Evolutionary conservation across 2,888 invertebrate species (phyloP).

Genomic region (Halictus quadricinctus): DNA sequence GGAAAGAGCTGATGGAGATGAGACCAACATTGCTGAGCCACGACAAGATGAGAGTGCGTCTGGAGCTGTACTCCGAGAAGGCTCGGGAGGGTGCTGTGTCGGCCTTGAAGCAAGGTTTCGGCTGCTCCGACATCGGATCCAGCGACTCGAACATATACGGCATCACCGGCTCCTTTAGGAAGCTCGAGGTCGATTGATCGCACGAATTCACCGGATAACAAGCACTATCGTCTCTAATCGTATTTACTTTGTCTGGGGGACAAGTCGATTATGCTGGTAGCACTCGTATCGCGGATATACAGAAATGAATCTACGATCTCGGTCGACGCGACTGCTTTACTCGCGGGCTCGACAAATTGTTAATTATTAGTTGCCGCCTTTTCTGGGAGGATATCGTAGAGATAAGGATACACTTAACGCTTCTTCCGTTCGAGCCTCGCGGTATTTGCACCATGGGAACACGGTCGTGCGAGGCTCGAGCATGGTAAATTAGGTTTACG

Average conservation of each 20-base stretch:
- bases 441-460: not conserved
- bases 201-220: not conserved
- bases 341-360: conserved; percentile 17
- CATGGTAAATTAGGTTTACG: conserved; percentile 5
- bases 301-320: conserved; percentile 42
- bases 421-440: not conserved
- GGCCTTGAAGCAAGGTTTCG: conserved; percentile 86
- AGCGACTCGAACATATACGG: conserved; percentile 86
- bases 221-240: not conserved
- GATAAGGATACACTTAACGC: not conserved
- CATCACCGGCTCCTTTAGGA: conserved; percentile 90
- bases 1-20: conserved; percentile 86
- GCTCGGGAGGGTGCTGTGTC: conserved; percentile 90
- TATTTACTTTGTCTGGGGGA: not conserved
- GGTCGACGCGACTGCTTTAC: not conserved
- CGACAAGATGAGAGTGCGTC: conserved; percentile 88
- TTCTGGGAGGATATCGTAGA: not conserved
- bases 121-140: conserved; percentile 85
- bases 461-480: not conserved
- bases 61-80: conserved; percentile 88
- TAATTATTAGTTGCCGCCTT: not conserved
- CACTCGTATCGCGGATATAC: not conserved
- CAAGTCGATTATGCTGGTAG: not conserved
- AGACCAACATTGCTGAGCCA: conserved; percentile 86
- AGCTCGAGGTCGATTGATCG: conserved; percentile 90